Evolutionary conservation across 2,888 invertebrate genomes (phyloP).

Genomic region (Ferrisia virgata): DNA sequence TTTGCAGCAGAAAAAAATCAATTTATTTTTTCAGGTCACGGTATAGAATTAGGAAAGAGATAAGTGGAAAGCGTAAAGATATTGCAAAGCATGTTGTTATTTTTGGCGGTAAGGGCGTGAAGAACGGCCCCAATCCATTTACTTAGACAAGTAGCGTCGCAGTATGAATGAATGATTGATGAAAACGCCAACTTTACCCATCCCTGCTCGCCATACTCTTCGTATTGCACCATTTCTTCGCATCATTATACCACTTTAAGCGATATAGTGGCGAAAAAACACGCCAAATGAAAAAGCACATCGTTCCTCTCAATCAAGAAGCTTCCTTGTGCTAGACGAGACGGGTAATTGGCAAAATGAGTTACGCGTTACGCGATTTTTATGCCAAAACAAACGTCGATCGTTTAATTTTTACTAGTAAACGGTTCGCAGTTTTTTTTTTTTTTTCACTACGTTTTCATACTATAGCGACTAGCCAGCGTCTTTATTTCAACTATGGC

Average conservation of each 20-base stretch:
- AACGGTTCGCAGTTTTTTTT: neutral
- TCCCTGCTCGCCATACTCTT: neutral
- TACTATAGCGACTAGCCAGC: too few relatives aligned
- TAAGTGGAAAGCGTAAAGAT: constrained; percentile 30
- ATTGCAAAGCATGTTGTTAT: constrained; percentile 38
- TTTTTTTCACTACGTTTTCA: neutral
- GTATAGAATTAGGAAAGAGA: constrained; percentile 16
- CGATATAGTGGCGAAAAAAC: constrained; percentile 14
- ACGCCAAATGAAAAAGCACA: constrained; percentile 20
- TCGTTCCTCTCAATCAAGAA: constrained; percentile 14
- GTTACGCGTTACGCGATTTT: constrained; percentile 14
- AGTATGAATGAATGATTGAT: constrained; percentile 43
- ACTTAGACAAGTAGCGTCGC: constrained; percentile 36
- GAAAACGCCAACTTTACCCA: constrained; percentile 30
- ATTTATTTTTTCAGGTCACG: constrained; percentile 42
- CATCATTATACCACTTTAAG: constrained; percentile 27
- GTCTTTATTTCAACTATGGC: neutral
- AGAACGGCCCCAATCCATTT: constrained; percentile 37
- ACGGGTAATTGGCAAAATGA: neutral
- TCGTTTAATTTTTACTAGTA: neutral
- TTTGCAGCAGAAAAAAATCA: constrained; percentile 3
- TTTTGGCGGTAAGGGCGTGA: constrained; percentile 27
- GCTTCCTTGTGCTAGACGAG: neutral
- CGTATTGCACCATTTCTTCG: constrained; percentile 5
- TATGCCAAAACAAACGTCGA: constrained; percentile 17